Evolutionary conservation across 2,113 vertebrate species (phyloP), one percentile per base, ranked within the genome.

Genomic region (Aix galericulata): DNA sequence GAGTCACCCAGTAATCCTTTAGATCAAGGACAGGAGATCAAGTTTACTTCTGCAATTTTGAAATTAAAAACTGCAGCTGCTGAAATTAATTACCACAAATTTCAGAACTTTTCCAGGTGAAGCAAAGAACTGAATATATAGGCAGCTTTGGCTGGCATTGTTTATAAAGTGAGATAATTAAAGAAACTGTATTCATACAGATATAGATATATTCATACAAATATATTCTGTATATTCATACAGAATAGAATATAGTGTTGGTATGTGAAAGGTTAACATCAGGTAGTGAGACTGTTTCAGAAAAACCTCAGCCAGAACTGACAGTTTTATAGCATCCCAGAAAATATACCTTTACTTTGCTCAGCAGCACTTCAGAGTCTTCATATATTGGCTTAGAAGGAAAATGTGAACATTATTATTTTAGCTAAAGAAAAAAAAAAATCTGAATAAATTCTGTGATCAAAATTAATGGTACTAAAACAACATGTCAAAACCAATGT

Each of bases 301-400:
- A 84, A 94, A 90, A 36, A 88, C 79, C 66, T 75, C 62, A 58
- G 53, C 73, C 44, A 82, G 69, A 92, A 50, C 53, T 95, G 93
- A 82, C 73, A 88, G 66, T 91, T 96, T 96, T 95, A 95, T 87
- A 91, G 53, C 31, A 46, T 91, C 21, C 48, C 53, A 84, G 86
- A 91, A 95, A 91, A 95, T 86, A 95, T 17, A 79, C 73, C 40
- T 91, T 88, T 81, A 83, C 82, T 92, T 95, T 94, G 48, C 77
- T 90, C 66, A 62, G 90, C 69, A 86, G 36, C 69, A 53, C 80
- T 88, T 93, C 91, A 91, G 82, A 97, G 20, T 17, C 26, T 69
- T 91, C 92, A 91, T 93, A 76, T 40, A 92, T 68, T 3, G 16
- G 8, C 7, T 62, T 62, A 92, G 66, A 87, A 91, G 66, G 58